phyloP scores from a whole-genome alignment of 92 coral and sea anemone genomes.

The Zoanthus solanderi region DNA sequence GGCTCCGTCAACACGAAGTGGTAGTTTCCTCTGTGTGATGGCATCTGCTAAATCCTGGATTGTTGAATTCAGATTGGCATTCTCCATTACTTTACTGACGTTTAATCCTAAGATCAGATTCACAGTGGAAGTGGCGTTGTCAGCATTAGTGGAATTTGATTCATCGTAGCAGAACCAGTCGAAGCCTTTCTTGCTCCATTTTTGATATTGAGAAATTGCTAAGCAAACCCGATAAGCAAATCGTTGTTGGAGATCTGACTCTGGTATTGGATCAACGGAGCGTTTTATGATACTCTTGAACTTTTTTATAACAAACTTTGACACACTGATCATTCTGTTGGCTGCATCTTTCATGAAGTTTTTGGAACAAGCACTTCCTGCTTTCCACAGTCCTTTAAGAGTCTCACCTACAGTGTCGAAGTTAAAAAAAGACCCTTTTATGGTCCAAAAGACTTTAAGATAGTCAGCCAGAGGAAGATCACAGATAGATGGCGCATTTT shows the following conservation, averaged over 20 bases:
- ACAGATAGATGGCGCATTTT: constrained; percentile 65
- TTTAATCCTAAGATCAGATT: constrained; percentile 14
- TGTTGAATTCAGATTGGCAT: neutral
- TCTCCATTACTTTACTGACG: neutral
- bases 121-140: neutral
- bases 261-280: constrained; percentile 13
- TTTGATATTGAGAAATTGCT: neutral
- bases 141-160: neutral
- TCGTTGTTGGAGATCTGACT: constrained; percentile 13
- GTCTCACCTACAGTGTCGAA: constrained; percentile 71
- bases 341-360: neutral
- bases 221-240: constrained; percentile 18
- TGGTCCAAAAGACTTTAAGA: constrained; percentile 65
- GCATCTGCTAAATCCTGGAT: constrained; percentile 4
- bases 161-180: constrained; percentile 12
- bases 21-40: constrained; percentile 9
- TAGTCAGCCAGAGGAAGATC: constrained; percentile 60
- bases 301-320: constrained; percentile 43
- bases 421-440: constrained; percentile 58
- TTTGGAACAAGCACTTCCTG: constrained; percentile 48
- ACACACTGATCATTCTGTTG: constrained; percentile 26
- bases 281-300: constrained; percentile 37
- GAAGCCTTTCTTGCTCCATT: neutral
- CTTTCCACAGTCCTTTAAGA: constrained; percentile 73
- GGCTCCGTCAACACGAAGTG: constrained; percentile 3